A percentile compares a stretch with the other conserved stretches of the same genome.
Evolutionary conservation across 1,140 invertebrate genomes (phyloP).

Genomic region (Trinorchestia longiramus): DNA sequence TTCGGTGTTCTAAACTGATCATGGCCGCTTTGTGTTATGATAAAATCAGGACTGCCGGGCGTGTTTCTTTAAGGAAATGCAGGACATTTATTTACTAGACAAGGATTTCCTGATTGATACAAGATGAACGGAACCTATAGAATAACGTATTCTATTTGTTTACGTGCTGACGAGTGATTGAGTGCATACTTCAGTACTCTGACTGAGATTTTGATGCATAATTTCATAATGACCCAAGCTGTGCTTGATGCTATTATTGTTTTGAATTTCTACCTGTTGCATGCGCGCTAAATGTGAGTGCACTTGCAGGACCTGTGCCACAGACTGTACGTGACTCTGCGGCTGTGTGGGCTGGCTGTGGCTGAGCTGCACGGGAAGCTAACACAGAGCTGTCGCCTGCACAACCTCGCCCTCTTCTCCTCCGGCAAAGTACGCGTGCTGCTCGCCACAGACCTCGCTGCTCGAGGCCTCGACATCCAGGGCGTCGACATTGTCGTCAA

Average conservation of each 20-base stretch:
- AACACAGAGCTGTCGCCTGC: constrained; percentile 69
- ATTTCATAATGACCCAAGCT: background rate
- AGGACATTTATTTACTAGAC: too few relatives aligned
- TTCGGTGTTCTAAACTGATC: too few relatives aligned
- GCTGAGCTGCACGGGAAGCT: constrained; percentile 96
- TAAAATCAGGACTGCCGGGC: too few relatives aligned
- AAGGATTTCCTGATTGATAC: too few relatives aligned
- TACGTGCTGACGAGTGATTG: too few relatives aligned
- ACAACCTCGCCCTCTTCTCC: constrained; percentile 37
- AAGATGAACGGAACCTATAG: too few relatives aligned
- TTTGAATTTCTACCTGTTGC: background rate
- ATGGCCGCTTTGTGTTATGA: too few relatives aligned
- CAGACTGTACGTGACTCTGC: constrained; percentile 89
- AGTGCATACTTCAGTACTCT: too few relatives aligned
- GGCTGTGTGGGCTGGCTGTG: constrained; percentile 86
- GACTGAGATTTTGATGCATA: too few relatives aligned
- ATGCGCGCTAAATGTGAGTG: background rate
- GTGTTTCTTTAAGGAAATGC: too few relatives aligned
- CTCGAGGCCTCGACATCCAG: constrained; percentile 68
- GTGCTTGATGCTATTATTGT: background rate
- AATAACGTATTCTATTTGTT: background rate
- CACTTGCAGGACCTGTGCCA: constrained; percentile 80
- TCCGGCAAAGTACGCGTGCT: constrained; percentile 38
- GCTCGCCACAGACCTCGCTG: constrained; percentile 52
- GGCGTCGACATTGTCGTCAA: constrained; percentile 84